phyloP scores from a whole-genome alignment of 2,888 invertebrate genomes.

The Alentia gelatinosa region DNA sequence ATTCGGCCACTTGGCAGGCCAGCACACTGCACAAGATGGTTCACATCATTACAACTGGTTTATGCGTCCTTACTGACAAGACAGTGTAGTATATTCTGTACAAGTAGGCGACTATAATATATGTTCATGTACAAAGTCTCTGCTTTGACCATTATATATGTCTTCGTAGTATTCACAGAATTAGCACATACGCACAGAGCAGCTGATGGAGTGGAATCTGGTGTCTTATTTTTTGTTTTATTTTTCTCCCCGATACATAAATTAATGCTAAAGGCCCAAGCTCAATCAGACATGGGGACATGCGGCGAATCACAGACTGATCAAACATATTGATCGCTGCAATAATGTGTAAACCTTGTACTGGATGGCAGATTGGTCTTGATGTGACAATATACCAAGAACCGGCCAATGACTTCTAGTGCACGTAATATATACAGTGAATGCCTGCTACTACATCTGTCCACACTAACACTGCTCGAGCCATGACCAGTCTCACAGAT shows the following conservation, averaged over 20 bases:
- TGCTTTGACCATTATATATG: constrained; percentile 2
- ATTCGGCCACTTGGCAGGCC: background rate
- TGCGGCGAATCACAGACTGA: background rate
- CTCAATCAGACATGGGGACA: background rate
- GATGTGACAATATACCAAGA: background rate
- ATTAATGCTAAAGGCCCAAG: constrained; percentile 15
- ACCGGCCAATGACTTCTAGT: background rate
- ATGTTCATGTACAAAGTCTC: constrained; percentile 42
- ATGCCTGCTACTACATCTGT: background rate
- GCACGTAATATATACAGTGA: constrained; percentile 6
- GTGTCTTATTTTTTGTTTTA: no score
- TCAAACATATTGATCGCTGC: background rate
- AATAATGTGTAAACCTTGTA: background rate
- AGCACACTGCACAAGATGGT: background rate
- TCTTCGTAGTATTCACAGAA: background rate
- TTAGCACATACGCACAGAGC: constrained; percentile 4
- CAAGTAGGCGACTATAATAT: constrained; percentile 42
- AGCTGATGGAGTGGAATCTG: constrained; percentile 2
- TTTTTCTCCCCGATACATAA: background rate
- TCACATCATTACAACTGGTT: background rate
- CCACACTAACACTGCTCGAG: background rate
- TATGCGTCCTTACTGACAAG: background rate
- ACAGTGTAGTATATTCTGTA: constrained; percentile 8
- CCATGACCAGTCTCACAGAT: background rate
- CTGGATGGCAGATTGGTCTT: background rate